Evolutionary conservation across 2,113 vertebrate genomes (phyloP), one percentile per base, ranked within the genome.

Genomic region (Rattus rattus): DNA sequence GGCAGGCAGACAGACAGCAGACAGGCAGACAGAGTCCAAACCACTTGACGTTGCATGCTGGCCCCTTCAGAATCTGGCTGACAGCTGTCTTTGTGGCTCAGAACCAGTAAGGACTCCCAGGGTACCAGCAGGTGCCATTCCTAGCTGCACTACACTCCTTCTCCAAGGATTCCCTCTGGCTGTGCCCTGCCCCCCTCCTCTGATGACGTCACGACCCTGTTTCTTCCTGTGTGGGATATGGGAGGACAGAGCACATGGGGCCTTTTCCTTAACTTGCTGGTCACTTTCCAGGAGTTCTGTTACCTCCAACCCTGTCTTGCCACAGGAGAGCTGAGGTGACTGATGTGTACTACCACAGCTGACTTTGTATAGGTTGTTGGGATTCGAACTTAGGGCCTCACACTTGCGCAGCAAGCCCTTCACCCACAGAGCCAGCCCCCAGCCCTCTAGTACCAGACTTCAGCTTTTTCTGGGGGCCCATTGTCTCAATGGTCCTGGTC

Each of bases 61-160:
- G 56, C 3, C 12, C 22, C 54, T 72, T 84, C 69, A 39, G 10
- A 91, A 43, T 54, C 20, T 30, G 69, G 10, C 54, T 92, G 47
- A 4, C 4, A 43, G 73, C 47, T 59, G 43, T 14, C 24, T 33
- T 19, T 61, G 56, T 59, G 56, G 80, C 43, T n/a, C 73, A 72
- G 54, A 33, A 52, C 39, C 69, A 24, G 1, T 65, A 3, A 4
- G 0, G 1, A 80, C n/a, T 63, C 73, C 70, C 6, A 24, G 70
- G 0, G 0, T 61, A 56, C 49, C 28, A 4, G 76, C 20, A 6
- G 70, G 87, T 16, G 17, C 43, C 12, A 26, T n/a, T 16, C 52
- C 43, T 43, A 2, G 56, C 72, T 30, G 8, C 0, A n/a, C 43
- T 13, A 4, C 2, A 28, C 52, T 88, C 73, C 59, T 63, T 49